Evolutionary conservation across 1,140 invertebrate genomes (phyloP).

Genomic region (Drosophila leontia): DNA sequence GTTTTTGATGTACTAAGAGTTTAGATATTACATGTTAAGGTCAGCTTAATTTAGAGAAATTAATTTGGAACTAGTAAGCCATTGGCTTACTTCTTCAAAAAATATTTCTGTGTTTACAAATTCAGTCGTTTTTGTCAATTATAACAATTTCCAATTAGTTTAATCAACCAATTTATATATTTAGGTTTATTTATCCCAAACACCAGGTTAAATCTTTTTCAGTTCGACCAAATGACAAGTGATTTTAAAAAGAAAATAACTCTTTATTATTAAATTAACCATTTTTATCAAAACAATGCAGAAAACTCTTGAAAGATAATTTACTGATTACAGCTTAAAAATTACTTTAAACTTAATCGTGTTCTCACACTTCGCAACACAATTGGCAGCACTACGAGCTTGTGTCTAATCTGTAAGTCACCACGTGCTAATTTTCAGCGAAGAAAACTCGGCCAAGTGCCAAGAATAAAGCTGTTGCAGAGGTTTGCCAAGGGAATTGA

Average conservation of each 20-base stretch:
- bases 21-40: too few relatives aligned
- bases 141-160: background rate
- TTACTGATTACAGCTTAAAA: slow-evolving; percentile 1
- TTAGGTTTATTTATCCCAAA: background rate
- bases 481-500: slow-evolving; percentile 5
- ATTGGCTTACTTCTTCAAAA: too few relatives aligned
- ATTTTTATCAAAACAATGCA: background rate
- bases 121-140: background rate
- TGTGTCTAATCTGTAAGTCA: slow-evolving; percentile 60
- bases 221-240: too few relatives aligned
- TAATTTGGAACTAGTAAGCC: too few relatives aligned
- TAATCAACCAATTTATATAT: background rate
- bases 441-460: slow-evolving; percentile 44
- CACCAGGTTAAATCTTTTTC: background rate
- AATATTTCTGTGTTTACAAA: too few relatives aligned
- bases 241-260: background rate
- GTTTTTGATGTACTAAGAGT: too few relatives aligned
- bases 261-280: background rate
- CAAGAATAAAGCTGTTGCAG: slow-evolving; percentile 12
- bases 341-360: slow-evolving; percentile 58
- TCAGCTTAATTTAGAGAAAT: too few relatives aligned
- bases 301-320: background rate
- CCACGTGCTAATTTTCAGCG: slow-evolving; percentile 61
- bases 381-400: slow-evolving; percentile 57
- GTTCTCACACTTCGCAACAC: slow-evolving; percentile 67